These are phyloP conservation scores for Pungitius pungitius DNA, from an alignment of 2,113 vertebrate genomes.

Conservation along the genomic window DNA sequence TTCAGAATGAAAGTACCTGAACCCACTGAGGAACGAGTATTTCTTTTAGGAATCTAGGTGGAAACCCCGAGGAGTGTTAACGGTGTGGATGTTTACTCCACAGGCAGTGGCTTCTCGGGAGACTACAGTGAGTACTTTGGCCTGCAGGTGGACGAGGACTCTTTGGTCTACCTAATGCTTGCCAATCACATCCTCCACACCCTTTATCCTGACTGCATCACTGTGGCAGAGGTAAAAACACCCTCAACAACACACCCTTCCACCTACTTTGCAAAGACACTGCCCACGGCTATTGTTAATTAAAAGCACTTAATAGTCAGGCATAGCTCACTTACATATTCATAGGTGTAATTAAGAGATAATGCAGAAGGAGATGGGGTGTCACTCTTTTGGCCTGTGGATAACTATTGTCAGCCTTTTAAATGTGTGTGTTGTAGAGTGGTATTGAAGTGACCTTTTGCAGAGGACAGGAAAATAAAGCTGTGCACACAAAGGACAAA, in stretches of 20 bases:
- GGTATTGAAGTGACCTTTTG: constrained; percentile 44
- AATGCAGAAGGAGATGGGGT: constrained; percentile 57
- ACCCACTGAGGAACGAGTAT: background rate
- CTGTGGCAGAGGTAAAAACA: constrained; percentile 91
- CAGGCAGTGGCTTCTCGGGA: constrained; percentile 89
- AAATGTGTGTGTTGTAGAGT: constrained; percentile 6
- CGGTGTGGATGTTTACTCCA: constrained; percentile 52
- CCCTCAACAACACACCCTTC: constrained; percentile 34
- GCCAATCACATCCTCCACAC: constrained; percentile 91
- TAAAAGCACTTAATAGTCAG: constrained; percentile 61
- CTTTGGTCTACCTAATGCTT: constrained; percentile 92
- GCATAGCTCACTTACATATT: constrained; percentile 53
- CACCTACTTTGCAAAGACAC: constrained; percentile 53
- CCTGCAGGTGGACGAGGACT: constrained; percentile 96
- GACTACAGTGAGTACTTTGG: constrained; percentile 98
- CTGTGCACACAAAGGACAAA: constrained; percentile 43
- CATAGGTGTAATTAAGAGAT: constrained; percentile 67
- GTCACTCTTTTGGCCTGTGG: constrained; percentile 45
- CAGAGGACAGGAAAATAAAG: constrained; percentile 27
- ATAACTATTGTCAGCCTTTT: constrained; percentile 24
- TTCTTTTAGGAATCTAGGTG: constrained; percentile 40
- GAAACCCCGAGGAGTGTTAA: constrained; percentile 37
- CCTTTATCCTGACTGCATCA: constrained; percentile 92
- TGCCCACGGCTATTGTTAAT: constrained; percentile 69
- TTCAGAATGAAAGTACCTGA: constrained; percentile 10